Evolutionary conservation across 2,888 invertebrate species (phyloP).

Genomic region (Fabriciana adippe): DNA sequence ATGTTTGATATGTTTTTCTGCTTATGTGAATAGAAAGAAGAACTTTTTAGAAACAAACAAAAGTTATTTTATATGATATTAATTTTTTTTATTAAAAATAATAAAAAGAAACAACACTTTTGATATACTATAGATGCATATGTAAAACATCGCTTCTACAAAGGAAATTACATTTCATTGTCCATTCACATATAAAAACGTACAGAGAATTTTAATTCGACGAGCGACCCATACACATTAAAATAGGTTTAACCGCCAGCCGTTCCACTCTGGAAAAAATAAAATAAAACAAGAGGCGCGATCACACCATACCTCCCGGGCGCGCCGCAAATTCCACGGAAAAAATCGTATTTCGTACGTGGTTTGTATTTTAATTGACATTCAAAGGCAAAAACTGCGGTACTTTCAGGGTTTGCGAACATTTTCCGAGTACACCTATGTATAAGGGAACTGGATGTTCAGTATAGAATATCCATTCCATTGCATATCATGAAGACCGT

Average conservation of each 20-base stretch:
- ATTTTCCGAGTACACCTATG: conserved; percentile 69
- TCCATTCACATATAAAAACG: conserved; percentile 61
- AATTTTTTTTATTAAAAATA: too few species aligned
- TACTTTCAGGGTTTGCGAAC: conserved; percentile 58
- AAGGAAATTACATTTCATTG: conserved; percentile 78
- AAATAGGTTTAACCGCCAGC: conserved; percentile 81
- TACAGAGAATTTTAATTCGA: conserved; percentile 76
- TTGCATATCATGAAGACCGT: conserved; percentile 62
- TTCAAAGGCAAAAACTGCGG: conserved; percentile 59
- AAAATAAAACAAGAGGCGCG: conserved; percentile 77
- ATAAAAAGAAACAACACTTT: too few species aligned
- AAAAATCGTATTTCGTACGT: conserved; percentile 83
- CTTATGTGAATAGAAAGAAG: too few species aligned
- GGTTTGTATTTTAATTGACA: conserved; percentile 83
- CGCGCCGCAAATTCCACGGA: conserved; percentile 80
- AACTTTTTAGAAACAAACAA: too few species aligned
- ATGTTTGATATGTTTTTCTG: too few species aligned
- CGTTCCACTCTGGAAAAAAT: conserved; percentile 77
- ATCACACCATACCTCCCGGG: conserved; percentile 77
- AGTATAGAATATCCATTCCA: conserved; percentile 52
- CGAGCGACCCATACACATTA: conserved; percentile 79
- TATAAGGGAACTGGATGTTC: conserved; percentile 46
- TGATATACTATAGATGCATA: too few species aligned
- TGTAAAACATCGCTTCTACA: conserved; percentile 47
- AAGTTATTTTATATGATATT: too few species aligned